phyloP scores from a whole-genome alignment of 2,113 vertebrate species.

The Scatophagus argus region DNA sequence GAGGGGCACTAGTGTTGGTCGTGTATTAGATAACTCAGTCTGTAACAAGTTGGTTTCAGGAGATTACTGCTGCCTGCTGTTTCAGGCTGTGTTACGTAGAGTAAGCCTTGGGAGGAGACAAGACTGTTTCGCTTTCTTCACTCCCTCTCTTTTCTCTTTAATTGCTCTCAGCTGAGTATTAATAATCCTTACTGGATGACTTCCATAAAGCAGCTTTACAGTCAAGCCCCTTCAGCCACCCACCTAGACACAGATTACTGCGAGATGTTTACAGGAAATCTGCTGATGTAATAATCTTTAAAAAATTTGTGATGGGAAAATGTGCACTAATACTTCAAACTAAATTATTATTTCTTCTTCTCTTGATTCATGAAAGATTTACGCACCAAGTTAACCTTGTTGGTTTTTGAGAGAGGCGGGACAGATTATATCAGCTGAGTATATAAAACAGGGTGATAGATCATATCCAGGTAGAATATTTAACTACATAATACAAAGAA shows the following conservation, averaged over 20 bases:
- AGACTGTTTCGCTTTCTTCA: slow-evolving; percentile 28
- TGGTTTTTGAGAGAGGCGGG: not conserved
- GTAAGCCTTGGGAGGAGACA: slow-evolving; percentile 25
- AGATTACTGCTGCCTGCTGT: slow-evolving; percentile 48
- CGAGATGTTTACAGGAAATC: slow-evolving; percentile 62
- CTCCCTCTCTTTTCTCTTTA: slow-evolving; percentile 47
- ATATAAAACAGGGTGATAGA: slow-evolving; percentile 1
- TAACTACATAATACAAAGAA: not conserved
- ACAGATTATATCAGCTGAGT: not conserved
- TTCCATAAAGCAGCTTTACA: slow-evolving; percentile 69
- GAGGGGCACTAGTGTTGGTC: not conserved
- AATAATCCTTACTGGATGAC: slow-evolving; percentile 73
- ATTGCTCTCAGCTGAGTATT: slow-evolving; percentile 60
- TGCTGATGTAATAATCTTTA: slow-evolving; percentile 40
- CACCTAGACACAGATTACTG: slow-evolving; percentile 66
- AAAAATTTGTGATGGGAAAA: slow-evolving; percentile 45
- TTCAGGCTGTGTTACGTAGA: slow-evolving; percentile 25
- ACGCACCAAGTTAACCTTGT: not conserved
- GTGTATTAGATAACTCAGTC: slow-evolving; percentile 16
- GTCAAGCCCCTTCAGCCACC: slow-evolving; percentile 64
- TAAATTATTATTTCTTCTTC: not conserved
- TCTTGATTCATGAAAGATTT: not conserved
- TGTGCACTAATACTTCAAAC: not conserved
- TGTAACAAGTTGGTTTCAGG: slow-evolving; percentile 20
- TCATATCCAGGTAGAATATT: not conserved